These are phyloP conservation scores for Disparrhopalites patrizii DNA, from an alignment of 2,888 invertebrate genomes.

Conservation along the genomic window DNA sequence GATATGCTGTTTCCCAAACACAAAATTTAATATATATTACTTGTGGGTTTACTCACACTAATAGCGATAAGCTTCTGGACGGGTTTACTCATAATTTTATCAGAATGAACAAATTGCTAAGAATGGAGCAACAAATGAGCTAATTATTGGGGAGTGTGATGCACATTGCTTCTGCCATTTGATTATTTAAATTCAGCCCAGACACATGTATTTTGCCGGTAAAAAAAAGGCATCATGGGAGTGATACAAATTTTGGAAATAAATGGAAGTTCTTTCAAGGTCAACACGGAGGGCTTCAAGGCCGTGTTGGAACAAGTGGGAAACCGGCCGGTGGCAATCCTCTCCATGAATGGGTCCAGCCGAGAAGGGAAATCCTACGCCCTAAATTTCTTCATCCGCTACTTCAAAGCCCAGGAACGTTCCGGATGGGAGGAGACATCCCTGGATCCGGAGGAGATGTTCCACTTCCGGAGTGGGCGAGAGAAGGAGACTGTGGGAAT, in stretches of 20 bases:
- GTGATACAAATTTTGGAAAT: not conserved
- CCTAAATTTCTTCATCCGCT: conserved; percentile 20
- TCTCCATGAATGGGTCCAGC: conserved; percentile 15
- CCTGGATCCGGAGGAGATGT: conserved; percentile 22
- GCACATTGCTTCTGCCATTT: no score
- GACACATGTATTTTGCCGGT: no score
- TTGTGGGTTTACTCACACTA: no score
- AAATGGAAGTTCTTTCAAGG: not conserved
- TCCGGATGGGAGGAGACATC: not conserved
- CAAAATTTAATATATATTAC: no score
- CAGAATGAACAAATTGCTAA: not conserved
- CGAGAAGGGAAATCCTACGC: conserved; percentile 22
- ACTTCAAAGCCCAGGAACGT: not conserved
- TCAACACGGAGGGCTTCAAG: not conserved
- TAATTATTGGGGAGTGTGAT: no score
- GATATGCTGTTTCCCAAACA: no score
- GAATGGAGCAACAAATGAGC: no score
- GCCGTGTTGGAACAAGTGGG: conserved; percentile 7
- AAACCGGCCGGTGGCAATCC: conserved; percentile 10
- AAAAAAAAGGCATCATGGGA: not conserved
- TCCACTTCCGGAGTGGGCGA: conserved; percentile 50
- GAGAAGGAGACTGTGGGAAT: conserved; percentile 50
- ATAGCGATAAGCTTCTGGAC: no score
- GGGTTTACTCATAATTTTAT: no score
- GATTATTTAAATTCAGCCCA: no score